A percentile compares a stretch with the other conserved stretches of the same genome.
phyloP scores from a whole-genome alignment of 1,140 invertebrate genomes.

The Hylyphantes graminicola region DNA sequence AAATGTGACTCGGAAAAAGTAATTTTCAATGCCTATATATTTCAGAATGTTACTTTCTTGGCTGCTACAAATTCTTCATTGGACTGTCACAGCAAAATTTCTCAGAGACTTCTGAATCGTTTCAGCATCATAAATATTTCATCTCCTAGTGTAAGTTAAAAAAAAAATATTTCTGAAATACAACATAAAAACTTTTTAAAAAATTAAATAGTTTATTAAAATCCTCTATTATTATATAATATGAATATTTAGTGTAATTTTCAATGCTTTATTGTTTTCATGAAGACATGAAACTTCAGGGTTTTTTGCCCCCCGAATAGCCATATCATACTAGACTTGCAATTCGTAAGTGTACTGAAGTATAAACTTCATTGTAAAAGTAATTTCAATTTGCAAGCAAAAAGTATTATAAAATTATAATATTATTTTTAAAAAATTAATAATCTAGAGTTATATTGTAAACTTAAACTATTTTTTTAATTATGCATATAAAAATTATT shows the following conservation, averaged over 20 bases:
- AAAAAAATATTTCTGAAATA: not conserved
- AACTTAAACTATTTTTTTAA: not conserved
- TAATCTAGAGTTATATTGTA: not conserved
- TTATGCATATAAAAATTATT: not conserved
- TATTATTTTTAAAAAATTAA: not conserved
- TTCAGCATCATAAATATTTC: conserved; percentile 87
- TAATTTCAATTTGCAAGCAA: not conserved
- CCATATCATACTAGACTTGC: no score
- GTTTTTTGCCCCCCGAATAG: no score
- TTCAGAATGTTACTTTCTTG: conserved; percentile 80
- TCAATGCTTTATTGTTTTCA: no score
- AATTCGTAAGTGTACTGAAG: no score
- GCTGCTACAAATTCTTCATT: conserved; percentile 84
- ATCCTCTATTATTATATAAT: no score
- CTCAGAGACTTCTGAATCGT: conserved; percentile 78
- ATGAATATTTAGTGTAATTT: no score
- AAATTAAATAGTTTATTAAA: no score
- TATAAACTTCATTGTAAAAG: no score
- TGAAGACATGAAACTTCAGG: no score
- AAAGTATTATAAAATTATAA: not conserved
- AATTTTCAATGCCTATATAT: conserved; percentile 11
- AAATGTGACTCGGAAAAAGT: not conserved
- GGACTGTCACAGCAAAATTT: conserved; percentile 81
- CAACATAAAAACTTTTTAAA: not conserved
- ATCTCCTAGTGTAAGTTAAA: conserved; percentile 73